These are phyloP conservation scores for Ophiothrix spiculata DNA, from an alignment of 35 echinoderm and acorn worm species.

Conservation along the genomic window DNA sequence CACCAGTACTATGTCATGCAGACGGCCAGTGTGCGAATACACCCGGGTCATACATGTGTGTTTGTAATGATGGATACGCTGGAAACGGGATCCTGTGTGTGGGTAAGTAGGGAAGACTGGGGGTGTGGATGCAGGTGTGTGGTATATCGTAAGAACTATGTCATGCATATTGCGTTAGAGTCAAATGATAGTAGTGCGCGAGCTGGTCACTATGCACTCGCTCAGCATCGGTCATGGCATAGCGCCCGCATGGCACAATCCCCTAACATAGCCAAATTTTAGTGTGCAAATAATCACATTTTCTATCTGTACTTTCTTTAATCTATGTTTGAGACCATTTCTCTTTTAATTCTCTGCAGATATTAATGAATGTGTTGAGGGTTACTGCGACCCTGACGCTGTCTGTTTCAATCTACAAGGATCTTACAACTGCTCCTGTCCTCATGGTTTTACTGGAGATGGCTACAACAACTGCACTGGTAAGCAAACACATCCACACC, in stretches of 20 bases:
- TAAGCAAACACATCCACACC: background rate
- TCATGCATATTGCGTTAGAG: background rate
- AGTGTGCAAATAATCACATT: too few relatives aligned
- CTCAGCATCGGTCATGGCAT: too few relatives aligned
- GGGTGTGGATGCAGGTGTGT: background rate
- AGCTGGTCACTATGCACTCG: too few relatives aligned
- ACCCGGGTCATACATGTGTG: conserved; percentile 51
- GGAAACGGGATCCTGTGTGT: conserved; percentile 40
- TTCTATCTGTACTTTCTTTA: too few relatives aligned
- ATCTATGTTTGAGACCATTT: too few relatives aligned
- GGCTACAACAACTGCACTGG: background rate
- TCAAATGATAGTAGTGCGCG: background rate
- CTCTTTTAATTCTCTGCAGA: background rate
- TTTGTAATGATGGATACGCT: conserved; percentile 48
- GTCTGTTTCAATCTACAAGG: conserved; percentile 10
- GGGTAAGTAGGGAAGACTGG: background rate
- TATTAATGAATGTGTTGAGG: conserved; percentile 25
- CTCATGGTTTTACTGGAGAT: conserved; percentile 19
- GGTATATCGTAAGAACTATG: background rate
- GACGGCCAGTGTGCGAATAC: conserved; percentile 61
- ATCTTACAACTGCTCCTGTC: background rate
- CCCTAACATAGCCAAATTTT: too few relatives aligned
- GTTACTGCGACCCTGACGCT: background rate
- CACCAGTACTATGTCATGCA: conserved; percentile 33
- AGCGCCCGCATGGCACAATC: too few relatives aligned